Conservation (phyloP, 2,113 vertebrate genomes). For the Sinocyclocheilus grahami region DNA sequence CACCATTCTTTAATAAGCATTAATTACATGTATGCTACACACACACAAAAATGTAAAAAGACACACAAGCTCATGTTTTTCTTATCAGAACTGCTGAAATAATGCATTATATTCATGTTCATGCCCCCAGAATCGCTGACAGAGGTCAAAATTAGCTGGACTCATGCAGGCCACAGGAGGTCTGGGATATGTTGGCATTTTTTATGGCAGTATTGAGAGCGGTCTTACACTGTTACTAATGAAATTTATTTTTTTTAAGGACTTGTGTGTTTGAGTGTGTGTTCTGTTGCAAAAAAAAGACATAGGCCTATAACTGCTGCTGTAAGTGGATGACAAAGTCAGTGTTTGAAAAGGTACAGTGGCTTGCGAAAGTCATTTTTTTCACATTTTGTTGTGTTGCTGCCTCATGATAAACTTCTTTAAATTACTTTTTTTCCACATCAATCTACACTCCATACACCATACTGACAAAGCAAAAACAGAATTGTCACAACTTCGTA, state of each 20-base stretch:
- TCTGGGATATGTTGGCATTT: background rate
- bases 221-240: background rate
- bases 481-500: no score
- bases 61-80: background rate
- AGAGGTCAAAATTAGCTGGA: background rate
- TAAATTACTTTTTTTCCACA: no score
- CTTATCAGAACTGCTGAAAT: background rate
- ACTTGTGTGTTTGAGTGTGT: background rate
- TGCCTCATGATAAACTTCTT: no score
- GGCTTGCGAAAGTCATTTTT: no score
- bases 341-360: background rate
- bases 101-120: background rate
- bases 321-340: background rate
- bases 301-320: background rate
- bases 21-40: no score
- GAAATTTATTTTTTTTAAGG: background rate
- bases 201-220: background rate
- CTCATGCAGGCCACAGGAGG: background rate
- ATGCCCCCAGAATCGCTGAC: background rate
- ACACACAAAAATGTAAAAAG: background rate
- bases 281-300: background rate
- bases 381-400: no score
- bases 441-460: no score
- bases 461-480: no score
- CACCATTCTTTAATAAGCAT: background rate